These are phyloP conservation scores for Trimorus sp. DNA, from an alignment of 2,888 invertebrate genomes.

Conservation along the genomic window DNA sequence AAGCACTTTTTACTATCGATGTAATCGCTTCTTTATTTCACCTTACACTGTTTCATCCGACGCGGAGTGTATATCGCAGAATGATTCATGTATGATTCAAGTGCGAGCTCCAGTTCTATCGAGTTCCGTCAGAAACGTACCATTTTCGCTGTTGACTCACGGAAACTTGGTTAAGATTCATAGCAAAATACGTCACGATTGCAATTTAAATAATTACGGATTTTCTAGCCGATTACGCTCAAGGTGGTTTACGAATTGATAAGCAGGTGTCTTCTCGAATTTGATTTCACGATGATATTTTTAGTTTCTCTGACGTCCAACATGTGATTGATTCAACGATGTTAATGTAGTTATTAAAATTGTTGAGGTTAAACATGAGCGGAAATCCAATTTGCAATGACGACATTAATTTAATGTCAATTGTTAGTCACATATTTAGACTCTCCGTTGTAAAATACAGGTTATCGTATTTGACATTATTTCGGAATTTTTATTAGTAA, in stretches of 20 bases:
- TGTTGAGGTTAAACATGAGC: not conserved
- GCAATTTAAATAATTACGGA: conserved; percentile 52
- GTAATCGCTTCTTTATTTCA: conserved; percentile 59
- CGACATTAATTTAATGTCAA: too few relatives aligned
- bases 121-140: conserved; percentile 39
- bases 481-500: too few relatives aligned
- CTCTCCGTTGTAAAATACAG: too few relatives aligned
- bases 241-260: conserved; percentile 34
- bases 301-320: conserved; percentile 10
- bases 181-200: conserved; percentile 43
- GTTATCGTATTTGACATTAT: too few relatives aligned
- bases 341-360: not conserved
- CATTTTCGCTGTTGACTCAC: conserved; percentile 59
- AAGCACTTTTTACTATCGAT: conserved; percentile 60
- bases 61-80: conserved; percentile 33
- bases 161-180: conserved; percentile 33
- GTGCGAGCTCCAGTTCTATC: conserved; percentile 36
- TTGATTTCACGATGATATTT: conserved; percentile 28
- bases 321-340: not conserved
- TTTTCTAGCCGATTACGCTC: conserved; percentile 36
- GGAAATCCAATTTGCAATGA: not conserved
- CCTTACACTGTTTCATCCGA: conserved; percentile 56
- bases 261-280: conserved; percentile 34
- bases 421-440: too few relatives aligned
- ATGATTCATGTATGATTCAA: conserved; percentile 62